These are phyloP conservation scores for Diachrysia chrysitis DNA, from an alignment of 2,888 invertebrate species.

Conservation along the genomic window DNA sequence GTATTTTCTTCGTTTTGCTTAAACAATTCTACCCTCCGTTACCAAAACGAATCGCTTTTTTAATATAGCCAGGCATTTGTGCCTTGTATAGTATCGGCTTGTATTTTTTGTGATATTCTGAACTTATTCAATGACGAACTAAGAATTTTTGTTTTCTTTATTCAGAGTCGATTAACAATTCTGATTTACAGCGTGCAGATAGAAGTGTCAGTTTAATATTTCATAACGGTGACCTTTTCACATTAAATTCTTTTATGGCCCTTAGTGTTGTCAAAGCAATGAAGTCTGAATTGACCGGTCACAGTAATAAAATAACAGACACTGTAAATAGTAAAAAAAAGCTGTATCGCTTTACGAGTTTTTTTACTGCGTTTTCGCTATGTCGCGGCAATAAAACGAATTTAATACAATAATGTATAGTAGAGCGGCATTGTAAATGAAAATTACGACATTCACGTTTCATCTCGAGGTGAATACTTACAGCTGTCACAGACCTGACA, in stretches of 20 bases:
- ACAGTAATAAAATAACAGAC: slow-evolving; percentile 68
- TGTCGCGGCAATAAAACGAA: slow-evolving; percentile 64
- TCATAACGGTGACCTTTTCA: not conserved
- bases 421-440: slow-evolving; percentile 40
- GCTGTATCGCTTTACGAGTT: slow-evolving; percentile 68
- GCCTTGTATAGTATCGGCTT: too few relatives aligned
- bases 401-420: slow-evolving; percentile 61
- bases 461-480: not conserved
- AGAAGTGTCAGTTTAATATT: not conserved
- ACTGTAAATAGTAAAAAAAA: slow-evolving; percentile 67
- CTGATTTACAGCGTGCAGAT: too few relatives aligned
- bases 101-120: too few relatives aligned
- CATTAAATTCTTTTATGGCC: slow-evolving; percentile 24
- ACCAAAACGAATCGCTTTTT: too few relatives aligned
- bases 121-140: too few relatives aligned
- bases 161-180: too few relatives aligned
- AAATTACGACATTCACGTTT: slow-evolving; percentile 11
- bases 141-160: too few relatives aligned
- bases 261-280: slow-evolving; percentile 43
- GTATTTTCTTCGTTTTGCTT: too few relatives aligned
- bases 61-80: too few relatives aligned
- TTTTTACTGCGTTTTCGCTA: slow-evolving; percentile 68
- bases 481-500: not conserved
- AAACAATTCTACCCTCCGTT: too few relatives aligned
- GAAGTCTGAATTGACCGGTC: slow-evolving; percentile 55